Conservation (phyloP, 2,888 invertebrate genomes). For the Tholera decimalis region DNA sequence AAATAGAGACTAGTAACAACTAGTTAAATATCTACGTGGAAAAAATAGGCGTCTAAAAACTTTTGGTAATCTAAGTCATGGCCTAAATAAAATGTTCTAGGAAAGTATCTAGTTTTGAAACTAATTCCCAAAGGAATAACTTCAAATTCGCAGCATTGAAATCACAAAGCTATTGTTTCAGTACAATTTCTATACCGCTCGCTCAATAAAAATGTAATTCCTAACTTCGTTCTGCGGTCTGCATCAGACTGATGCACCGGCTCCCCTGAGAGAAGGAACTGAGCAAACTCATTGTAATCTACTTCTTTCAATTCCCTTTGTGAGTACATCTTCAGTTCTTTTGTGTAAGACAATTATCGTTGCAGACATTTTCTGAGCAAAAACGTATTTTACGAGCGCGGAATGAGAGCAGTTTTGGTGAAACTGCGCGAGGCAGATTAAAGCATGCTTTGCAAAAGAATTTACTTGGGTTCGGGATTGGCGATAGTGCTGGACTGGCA, state of each 20-base stretch:
- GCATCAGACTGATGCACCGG: slow-evolving; percentile 57
- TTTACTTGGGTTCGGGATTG: slow-evolving; percentile 52
- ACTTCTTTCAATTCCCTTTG: slow-evolving; percentile 87
- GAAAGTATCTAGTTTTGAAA: slow-evolving; percentile 10
- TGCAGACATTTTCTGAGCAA: slow-evolving; percentile 79
- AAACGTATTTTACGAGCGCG: slow-evolving; percentile 80
- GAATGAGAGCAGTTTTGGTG: slow-evolving; percentile 69
- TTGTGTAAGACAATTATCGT: slow-evolving; percentile 88
- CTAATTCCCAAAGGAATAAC: slow-evolving; percentile 10
- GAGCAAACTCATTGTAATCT: slow-evolving; percentile 81
- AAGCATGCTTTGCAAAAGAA: slow-evolving; percentile 53
- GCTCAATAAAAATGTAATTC: slow-evolving; percentile 61
- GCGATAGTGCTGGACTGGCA: slow-evolving; percentile 35
- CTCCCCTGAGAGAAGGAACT: slow-evolving; percentile 62
- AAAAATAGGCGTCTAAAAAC: too few relatives aligned
- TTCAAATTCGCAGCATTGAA: slow-evolving; percentile 25
- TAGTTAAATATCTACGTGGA: too few relatives aligned
- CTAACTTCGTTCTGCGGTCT: slow-evolving; percentile 58
- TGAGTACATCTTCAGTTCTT: slow-evolving; percentile 83
- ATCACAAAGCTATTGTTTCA: slow-evolving; percentile 42
- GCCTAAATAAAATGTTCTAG: too few relatives aligned
- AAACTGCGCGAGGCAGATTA: slow-evolving; percentile 54
- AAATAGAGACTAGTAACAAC: too few relatives aligned
- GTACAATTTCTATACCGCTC: slow-evolving; percentile 39
- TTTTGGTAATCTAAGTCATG: too few relatives aligned